phyloP scores from a whole-genome alignment of 2,888 invertebrate genomes.

The Nomada fucata region DNA sequence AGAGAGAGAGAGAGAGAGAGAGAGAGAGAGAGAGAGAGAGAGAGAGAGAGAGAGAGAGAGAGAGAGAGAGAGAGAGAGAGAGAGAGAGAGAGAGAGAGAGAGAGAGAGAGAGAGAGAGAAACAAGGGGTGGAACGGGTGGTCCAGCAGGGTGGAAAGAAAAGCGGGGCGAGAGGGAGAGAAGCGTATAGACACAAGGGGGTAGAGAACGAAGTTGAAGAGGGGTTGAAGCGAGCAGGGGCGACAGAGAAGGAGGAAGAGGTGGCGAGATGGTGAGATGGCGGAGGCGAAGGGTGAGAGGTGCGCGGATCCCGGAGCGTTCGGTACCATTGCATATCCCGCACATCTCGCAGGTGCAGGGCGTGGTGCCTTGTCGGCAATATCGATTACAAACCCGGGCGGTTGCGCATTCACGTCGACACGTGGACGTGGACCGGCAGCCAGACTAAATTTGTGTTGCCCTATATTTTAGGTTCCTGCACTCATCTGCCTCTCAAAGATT shows the following conservation, averaged over 20 bases:
- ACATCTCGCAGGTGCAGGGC: slow-evolving; percentile 83
- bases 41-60: too few species aligned
- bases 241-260: slow-evolving; percentile 1
- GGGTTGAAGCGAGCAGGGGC: slow-evolving; percentile 4
- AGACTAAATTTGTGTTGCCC: slow-evolving; percentile 83
- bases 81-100: slow-evolving; percentile 18
- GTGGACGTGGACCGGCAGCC: slow-evolving; percentile 80
- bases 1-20: too few species aligned
- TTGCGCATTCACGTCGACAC: slow-evolving; percentile 84
- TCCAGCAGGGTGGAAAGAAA: slow-evolving; percentile 32
- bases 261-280: slow-evolving; percentile 4
- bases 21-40: too few species aligned
- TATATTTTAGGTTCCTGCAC: slow-evolving; percentile 82
- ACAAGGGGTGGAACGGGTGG: slow-evolving; percentile 24
- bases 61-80: slow-evolving; percentile 17
- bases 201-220: slow-evolving; percentile 34
- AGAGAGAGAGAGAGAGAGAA: too few species aligned
- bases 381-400: slow-evolving; percentile 83
- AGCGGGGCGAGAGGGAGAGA: slow-evolving; percentile 30
- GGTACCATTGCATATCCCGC: slow-evolving; percentile 79
- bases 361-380: slow-evolving; percentile 84
- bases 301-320: slow-evolving; percentile 68
- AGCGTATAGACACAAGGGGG: slow-evolving; percentile 39
- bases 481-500: slow-evolving; percentile 84
- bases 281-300: slow-evolving; percentile 23